A percentile compares a stretch with the other conserved stretches of the same genome.
phyloP scores from a whole-genome alignment of 2,888 invertebrate genomes.

The Aporophyla lueneburgensis region DNA sequence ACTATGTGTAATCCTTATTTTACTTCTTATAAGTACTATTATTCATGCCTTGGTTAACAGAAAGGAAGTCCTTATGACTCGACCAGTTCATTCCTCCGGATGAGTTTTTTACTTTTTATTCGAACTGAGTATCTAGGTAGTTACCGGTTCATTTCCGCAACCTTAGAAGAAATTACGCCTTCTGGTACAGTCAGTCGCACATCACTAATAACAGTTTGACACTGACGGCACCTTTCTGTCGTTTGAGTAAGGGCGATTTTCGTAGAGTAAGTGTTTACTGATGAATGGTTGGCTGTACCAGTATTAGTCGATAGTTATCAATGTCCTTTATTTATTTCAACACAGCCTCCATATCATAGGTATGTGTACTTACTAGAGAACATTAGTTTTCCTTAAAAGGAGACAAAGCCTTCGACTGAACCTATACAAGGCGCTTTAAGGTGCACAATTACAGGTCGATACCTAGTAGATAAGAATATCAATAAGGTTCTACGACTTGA shows the following conservation, averaged over 20 bases:
- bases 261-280: neutral
- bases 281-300: neutral
- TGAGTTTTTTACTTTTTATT: conserved; percentile 39
- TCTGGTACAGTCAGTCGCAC: neutral
- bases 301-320: neutral
- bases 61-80: conserved; percentile 19
- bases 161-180: conserved; percentile 6
- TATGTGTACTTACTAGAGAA: conserved; percentile 8
- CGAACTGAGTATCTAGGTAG: neutral
- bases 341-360: conserved; percentile 3
- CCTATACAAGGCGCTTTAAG: conserved; percentile 11
- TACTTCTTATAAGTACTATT: neutral
- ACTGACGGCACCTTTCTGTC: neutral
- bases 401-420: conserved; percentile 33
- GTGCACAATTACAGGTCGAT: conserved; percentile 10
- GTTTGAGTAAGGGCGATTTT: neutral
- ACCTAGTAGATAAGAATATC: conserved; percentile 4
- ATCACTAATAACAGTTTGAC: neutral
- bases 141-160: conserved; percentile 42
- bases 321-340: conserved; percentile 30
- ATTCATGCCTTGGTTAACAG: neutral
- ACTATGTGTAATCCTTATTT: too few relatives aligned
- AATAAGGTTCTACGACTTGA: conserved; percentile 12
- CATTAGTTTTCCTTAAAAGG: conserved; percentile 43
- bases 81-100: conserved; percentile 34